Conservation (phyloP, 2,888 invertebrate species). For the Drosophila phalerata region DNA sequence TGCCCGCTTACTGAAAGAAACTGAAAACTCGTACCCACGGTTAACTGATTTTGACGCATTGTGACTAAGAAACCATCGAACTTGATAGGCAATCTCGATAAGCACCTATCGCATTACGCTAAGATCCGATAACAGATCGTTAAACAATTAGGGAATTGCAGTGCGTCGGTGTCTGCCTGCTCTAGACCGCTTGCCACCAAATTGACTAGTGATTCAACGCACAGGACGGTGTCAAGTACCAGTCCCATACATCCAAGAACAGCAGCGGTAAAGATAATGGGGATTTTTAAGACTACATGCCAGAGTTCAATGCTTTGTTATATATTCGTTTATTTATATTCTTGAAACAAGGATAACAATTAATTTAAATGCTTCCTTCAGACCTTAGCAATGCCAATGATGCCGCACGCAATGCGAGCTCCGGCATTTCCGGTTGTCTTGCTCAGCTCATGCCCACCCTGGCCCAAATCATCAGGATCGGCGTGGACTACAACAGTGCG, state of each 20-base stretch:
- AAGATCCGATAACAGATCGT: constrained; percentile 6
- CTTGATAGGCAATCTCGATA: constrained; percentile 32
- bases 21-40: constrained; percentile 21
- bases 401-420: constrained; percentile 86
- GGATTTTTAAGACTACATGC: not conserved
- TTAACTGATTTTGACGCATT: constrained; percentile 6
- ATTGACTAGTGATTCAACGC: too few species aligned
- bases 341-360: not conserved
- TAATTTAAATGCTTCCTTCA: constrained; percentile 49
- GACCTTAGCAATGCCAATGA: constrained; percentile 84
- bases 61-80: not conserved
- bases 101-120: constrained; percentile 30
- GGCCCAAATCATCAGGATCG: constrained; percentile 96
- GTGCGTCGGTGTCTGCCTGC: too few species aligned
- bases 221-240: too few species aligned
- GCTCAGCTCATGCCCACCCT: constrained; percentile 96
- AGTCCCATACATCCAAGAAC: too few species aligned
- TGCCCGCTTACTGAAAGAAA: constrained; percentile 4
- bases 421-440: constrained; percentile 98
- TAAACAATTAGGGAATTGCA: too few species aligned
- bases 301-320: not conserved
- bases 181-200: too few species aligned
- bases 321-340: not conserved
- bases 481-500: constrained; percentile 96
- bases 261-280: too few species aligned